Conservation (phyloP, 2,888 invertebrate genomes). For the Eupsilia transversa region DNA sequence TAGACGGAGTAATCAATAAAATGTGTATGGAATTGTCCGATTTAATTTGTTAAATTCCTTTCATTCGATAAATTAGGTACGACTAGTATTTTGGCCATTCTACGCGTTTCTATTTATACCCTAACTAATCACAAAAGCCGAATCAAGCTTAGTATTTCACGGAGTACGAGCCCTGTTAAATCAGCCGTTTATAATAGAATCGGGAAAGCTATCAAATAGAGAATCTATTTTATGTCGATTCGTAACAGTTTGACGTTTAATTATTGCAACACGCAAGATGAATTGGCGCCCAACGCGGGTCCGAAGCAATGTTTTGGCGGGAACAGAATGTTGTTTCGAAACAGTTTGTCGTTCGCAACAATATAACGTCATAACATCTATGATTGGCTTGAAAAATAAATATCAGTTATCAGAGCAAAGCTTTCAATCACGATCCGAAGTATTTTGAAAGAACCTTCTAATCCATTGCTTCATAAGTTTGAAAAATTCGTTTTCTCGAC, state of each 20-base stretch:
- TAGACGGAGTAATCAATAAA: background rate
- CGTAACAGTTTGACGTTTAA: conserved; percentile 70
- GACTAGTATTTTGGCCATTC: conserved; percentile 16
- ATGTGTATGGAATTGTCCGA: background rate
- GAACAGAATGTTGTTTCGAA: conserved; percentile 15
- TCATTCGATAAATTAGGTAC: conserved; percentile 12
- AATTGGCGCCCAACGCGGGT: conserved; percentile 63
- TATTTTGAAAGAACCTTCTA: background rate
- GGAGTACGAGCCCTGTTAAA: conserved; percentile 32
- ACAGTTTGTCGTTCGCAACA: background rate
- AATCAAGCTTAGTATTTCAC: conserved; percentile 44
- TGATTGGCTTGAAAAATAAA: too few species aligned
- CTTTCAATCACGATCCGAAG: background rate
- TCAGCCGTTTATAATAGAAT: conserved; percentile 57
- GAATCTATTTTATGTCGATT: conserved; percentile 56
- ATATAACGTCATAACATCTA: background rate
- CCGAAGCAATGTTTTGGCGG: conserved; percentile 43
- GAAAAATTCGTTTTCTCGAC: background rate
- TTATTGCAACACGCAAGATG: conserved; percentile 70
- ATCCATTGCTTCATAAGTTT: background rate
- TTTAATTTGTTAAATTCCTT: background rate
- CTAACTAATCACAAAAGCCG: conserved; percentile 42
- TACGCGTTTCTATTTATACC: conserved; percentile 37
- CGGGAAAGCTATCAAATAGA: conserved; percentile 51
- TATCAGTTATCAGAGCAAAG: too few species aligned